phyloP scores from a whole-genome alignment of 2,888 invertebrate genomes.

The Caenorhabditis wallacei region DNA sequence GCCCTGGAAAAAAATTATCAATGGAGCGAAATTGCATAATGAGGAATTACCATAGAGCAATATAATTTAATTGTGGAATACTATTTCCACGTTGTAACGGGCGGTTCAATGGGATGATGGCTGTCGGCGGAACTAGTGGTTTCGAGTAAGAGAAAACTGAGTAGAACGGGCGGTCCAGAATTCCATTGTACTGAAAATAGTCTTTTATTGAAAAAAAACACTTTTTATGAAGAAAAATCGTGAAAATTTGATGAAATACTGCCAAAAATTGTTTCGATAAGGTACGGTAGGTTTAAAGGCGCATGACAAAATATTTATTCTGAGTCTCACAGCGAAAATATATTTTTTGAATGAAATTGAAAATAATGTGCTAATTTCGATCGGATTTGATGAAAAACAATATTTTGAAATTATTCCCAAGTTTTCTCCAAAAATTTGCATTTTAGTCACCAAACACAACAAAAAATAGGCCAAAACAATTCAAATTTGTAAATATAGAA shows the following conservation, averaged over 20 bases:
- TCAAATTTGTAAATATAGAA: too few relatives aligned
- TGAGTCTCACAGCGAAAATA: too few relatives aligned
- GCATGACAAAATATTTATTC: too few relatives aligned
- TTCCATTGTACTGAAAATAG: conserved; percentile 69
- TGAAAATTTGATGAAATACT: neutral
- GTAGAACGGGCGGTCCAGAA: conserved; percentile 66
- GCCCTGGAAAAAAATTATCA: conserved; percentile 52
- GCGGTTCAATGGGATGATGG: conserved; percentile 64
- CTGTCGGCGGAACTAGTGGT: conserved; percentile 61
- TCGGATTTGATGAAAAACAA: too few relatives aligned
- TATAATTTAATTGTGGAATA: conserved; percentile 63
- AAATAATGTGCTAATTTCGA: too few relatives aligned
- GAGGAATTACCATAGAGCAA: conserved; percentile 57
- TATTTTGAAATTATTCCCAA: too few relatives aligned
- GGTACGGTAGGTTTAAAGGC: too few relatives aligned
- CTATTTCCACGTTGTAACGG: conserved; percentile 65
- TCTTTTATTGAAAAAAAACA: neutral
- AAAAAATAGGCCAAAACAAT: too few relatives aligned
- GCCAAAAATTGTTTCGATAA: too few relatives aligned
- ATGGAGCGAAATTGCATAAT: neutral
- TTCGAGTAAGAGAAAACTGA: conserved; percentile 63
- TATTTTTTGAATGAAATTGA: too few relatives aligned
- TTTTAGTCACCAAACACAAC: too few relatives aligned
- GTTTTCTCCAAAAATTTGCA: too few relatives aligned
- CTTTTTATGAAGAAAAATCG: neutral